Evolutionary conservation across 2,888 invertebrate genomes (phyloP).

Genomic region (Melanargia galathea): DNA sequence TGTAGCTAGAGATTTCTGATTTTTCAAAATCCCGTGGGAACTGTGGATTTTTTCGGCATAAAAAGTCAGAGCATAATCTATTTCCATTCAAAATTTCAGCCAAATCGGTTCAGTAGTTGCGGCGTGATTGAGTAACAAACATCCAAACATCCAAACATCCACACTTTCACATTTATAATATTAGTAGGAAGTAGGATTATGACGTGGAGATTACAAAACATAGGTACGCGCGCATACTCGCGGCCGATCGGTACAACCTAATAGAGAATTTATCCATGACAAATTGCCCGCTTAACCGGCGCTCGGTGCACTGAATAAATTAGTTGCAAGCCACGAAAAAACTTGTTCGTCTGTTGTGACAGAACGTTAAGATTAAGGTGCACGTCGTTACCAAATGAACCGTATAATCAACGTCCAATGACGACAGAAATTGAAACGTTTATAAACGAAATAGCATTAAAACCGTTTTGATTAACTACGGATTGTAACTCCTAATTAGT

Average conservation of each 20-base stretch:
- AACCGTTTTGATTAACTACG: constrained; percentile 9
- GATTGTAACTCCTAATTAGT: constrained; percentile 5
- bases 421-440: constrained; percentile 21
- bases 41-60: too few relatives aligned
- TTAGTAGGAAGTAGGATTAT: too few relatives aligned
- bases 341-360: constrained; percentile 28
- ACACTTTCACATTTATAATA: too few relatives aligned
- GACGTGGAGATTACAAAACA: not conserved
- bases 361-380: constrained; percentile 25
- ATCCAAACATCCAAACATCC: too few relatives aligned
- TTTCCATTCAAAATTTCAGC: too few relatives aligned
- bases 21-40: too few relatives aligned
- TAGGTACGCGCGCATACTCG: constrained; percentile 23
- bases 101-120: too few relatives aligned
- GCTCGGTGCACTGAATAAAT: constrained; percentile 41
- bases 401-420: constrained; percentile 24
- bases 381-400: constrained; percentile 27
- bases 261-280: constrained; percentile 68
- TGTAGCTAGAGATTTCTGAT: too few relatives aligned
- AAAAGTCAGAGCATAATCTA: too few relatives aligned
- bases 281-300: constrained; percentile 64
- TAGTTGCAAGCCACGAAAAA: constrained; percentile 28
- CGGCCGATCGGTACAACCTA: constrained; percentile 55
- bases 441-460: constrained; percentile 15
- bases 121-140: too few relatives aligned